A percentile compares a stretch with the other conserved stretches of the same genome.
These are phyloP conservation scores for Agonopterix subpropinquella DNA, from an alignment of 2,888 invertebrate species.

Conservation along the genomic window DNA sequence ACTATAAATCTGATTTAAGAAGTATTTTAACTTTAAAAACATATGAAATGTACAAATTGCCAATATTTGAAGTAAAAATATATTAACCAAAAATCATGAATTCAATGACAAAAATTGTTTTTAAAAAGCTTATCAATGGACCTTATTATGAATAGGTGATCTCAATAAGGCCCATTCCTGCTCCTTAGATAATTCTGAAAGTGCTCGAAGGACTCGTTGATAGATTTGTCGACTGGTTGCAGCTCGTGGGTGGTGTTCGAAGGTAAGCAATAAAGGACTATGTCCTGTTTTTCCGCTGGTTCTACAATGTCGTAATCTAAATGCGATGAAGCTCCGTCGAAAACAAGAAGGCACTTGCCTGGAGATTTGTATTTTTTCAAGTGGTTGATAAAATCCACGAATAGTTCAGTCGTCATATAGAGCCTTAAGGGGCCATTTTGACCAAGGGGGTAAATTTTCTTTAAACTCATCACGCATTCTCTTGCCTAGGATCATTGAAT, in stretches of 20 bases:
- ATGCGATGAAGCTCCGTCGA: constrained; percentile 13
- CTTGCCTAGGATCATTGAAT: constrained; percentile 9
- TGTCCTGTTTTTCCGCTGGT: constrained; percentile 10
- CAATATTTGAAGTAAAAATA: no score
- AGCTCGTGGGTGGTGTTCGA: no score
- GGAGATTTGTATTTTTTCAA: constrained; percentile 9
- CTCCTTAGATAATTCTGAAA: no score
- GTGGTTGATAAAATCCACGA: constrained; percentile 8
- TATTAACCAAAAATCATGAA: no score
- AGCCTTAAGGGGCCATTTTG: constrained; percentile 13
- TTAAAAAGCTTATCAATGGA: no score
- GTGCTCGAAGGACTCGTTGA: background rate
- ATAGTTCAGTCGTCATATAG: constrained; percentile 10
- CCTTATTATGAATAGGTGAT: no score
- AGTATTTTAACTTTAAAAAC: no score
- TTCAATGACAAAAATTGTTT: no score
- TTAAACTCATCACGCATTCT: constrained; percentile 9
- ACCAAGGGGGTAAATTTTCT: constrained; percentile 13
- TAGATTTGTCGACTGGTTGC: constrained; percentile 15
- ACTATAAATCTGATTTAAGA: no score
- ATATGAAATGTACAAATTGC: no score
- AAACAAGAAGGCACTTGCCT: constrained; percentile 10
- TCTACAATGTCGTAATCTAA: constrained; percentile 8
- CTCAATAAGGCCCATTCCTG: no score
- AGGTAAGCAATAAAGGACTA: no score